Evolutionary conservation across 2,797 vertebrate species (phyloP).

Genomic region (Oophaga sylvatica): DNA sequence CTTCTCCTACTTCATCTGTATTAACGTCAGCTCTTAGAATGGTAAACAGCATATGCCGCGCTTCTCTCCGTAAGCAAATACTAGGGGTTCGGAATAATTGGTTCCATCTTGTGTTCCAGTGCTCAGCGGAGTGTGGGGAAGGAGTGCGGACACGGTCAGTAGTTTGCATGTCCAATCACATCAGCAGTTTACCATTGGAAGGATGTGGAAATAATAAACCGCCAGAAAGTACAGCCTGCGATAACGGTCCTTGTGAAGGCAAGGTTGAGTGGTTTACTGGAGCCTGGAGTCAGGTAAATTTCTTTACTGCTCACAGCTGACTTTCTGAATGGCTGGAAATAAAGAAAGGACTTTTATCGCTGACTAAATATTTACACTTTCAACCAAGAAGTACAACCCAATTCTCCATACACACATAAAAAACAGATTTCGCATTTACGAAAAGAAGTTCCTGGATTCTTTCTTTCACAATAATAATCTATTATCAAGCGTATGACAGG

Average conservation of each 20-base stretch:
- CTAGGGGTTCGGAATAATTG: not conserved
- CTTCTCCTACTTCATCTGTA: not conserved
- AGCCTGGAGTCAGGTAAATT: slow-evolving; percentile 89
- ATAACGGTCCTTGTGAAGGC: slow-evolving; percentile 85
- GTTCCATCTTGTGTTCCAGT: slow-evolving; percentile 66
- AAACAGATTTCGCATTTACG: not conserved
- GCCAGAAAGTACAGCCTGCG: slow-evolving; percentile 79
- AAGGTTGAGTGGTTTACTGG: slow-evolving; percentile 92
- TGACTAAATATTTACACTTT: not conserved
- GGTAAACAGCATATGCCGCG: not conserved
- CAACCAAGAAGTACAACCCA: not conserved
- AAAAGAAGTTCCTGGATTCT: not conserved
- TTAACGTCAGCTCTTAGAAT: not conserved
- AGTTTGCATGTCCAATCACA: slow-evolving; percentile 87
- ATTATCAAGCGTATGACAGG: not conserved
- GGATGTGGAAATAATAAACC: slow-evolving; percentile 88
- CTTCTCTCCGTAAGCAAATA: not conserved
- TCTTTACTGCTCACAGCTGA: slow-evolving; percentile 13
- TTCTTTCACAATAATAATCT: not conserved
- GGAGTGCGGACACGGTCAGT: slow-evolving; percentile 85
- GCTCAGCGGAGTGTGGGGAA: slow-evolving; percentile 80
- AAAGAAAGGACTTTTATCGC: slow-evolving; percentile 3
- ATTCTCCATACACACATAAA: not conserved
- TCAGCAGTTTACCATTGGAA: slow-evolving; percentile 89
- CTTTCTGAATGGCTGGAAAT: slow-evolving; percentile 1